Evolutionary conservation across 37 sponge, comb jelly and placozoan species (phyloP).

Genomic region (Halichondria panicea): DNA sequence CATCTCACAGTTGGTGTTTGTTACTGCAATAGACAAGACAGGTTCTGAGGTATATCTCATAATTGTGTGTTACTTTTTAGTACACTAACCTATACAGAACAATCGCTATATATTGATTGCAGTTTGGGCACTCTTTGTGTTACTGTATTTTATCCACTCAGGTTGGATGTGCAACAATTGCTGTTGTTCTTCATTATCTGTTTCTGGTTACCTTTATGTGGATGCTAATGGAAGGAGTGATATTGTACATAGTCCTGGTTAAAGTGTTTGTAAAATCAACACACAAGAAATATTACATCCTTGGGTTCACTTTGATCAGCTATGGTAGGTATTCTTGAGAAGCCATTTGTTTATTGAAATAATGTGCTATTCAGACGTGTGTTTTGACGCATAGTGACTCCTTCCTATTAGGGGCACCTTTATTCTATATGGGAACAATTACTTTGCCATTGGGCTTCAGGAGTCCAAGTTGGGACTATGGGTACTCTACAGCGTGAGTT

Average conservation of each 20-base stretch:
- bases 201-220: conserved; percentile 64
- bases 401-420: not conserved
- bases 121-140: not conserved
- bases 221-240: conserved; percentile 77
- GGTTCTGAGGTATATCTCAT: conserved; percentile 11
- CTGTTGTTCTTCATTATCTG: conserved; percentile 43
- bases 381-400: not conserved
- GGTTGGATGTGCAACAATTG: conserved; percentile 30
- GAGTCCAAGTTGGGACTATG: not conserved
- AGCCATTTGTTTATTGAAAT: not conserved
- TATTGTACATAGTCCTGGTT: conserved; percentile 53
- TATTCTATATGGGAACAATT: not conserved
- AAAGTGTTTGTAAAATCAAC: conserved; percentile 31
- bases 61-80: not conserved
- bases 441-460: conserved; percentile 16
- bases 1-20: conserved; percentile 34
- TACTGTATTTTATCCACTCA: not conserved
- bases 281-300: not conserved
- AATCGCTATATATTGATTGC: not conserved
- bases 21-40: conserved; percentile 26
- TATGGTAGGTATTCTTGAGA: conserved; percentile 13
- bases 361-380: not conserved
- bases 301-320: not conserved
- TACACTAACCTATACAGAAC: not conserved
- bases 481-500: conserved; percentile 8